A percentile compares a stretch with the other conserved stretches of the same genome.
Evolutionary conservation across 2,113 vertebrate species (phyloP).

Genomic region (Syrrhaptes paradoxus): DNA sequence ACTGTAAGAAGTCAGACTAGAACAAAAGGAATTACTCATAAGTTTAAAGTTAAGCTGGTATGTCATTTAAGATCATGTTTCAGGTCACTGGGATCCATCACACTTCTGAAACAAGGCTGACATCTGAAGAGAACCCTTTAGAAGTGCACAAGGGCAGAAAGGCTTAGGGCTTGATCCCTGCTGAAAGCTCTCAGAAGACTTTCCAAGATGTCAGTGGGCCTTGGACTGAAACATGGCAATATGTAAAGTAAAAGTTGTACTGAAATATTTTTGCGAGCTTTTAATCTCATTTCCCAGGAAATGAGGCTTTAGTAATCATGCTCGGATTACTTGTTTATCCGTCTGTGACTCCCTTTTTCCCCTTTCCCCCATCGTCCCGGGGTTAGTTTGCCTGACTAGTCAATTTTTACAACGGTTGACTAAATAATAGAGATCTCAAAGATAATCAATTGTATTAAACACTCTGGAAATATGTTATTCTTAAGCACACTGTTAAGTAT

Average conservation of each 20-base stretch:
- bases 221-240: not conserved
- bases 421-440: not conserved
- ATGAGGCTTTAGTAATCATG: not conserved
- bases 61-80: not conserved
- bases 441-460: not conserved
- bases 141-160: not conserved
- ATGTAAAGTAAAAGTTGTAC: not conserved
- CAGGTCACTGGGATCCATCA: slow-evolving; percentile 18
- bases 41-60: slow-evolving; percentile 17
- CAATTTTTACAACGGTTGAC: not conserved
- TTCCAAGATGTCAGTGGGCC: not conserved
- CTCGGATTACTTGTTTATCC: slow-evolving; percentile 1
- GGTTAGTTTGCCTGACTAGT: not conserved
- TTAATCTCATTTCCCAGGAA: slow-evolving; percentile 9
- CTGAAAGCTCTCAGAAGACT: not conserved
- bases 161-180: not conserved
- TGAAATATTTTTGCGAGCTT: not conserved
- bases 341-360: not conserved
- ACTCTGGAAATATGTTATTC: not conserved
- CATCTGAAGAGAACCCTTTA: not conserved
- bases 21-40: not conserved
- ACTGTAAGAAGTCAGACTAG: not conserved
- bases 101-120: not conserved
- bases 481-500: not conserved
- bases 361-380: not conserved